Conservation (phyloP, 64 coral and sea anemone species). For the Dendronephthya gigantea region DNA sequence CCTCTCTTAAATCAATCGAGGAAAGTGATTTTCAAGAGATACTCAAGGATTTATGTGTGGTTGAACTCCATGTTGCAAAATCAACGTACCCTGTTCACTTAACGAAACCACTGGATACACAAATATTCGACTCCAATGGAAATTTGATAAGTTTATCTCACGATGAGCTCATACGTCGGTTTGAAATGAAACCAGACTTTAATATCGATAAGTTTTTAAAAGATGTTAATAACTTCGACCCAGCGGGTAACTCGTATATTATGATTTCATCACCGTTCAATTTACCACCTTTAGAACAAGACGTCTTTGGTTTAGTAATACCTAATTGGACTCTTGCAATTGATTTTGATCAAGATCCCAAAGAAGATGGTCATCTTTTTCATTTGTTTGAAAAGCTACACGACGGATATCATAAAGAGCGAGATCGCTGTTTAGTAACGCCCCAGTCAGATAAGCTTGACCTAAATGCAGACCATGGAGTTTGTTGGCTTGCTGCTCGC, state of each 20-base stretch:
- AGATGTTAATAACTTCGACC: slow-evolving; percentile 36
- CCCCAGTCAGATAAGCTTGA: slow-evolving; percentile 46
- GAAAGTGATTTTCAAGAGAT: neutral
- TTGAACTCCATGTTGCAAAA: slow-evolving; percentile 28
- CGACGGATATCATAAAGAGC: slow-evolving; percentile 48
- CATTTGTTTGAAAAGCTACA: slow-evolving; percentile 41
- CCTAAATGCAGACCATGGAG: slow-evolving; percentile 42
- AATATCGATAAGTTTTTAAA: slow-evolving; percentile 45
- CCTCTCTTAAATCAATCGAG: neutral
- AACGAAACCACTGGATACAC: slow-evolving; percentile 30
- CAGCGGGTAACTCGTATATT: slow-evolving; percentile 43
- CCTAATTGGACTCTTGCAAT: slow-evolving; percentile 63
- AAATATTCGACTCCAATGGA: slow-evolving; percentile 1
- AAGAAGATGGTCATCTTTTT: slow-evolving; percentile 29
- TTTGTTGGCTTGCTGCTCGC: slow-evolving; percentile 61
- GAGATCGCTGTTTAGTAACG: slow-evolving; percentile 54
- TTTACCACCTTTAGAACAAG: slow-evolving; percentile 21
- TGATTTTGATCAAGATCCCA: slow-evolving; percentile 66
- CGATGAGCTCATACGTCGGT: slow-evolving; percentile 28
- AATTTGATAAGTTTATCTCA: slow-evolving; percentile 15
- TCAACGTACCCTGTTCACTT: slow-evolving; percentile 61
- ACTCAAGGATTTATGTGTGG: slow-evolving; percentile 30
- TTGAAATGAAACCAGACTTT: neutral
- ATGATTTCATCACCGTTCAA: slow-evolving; percentile 46
- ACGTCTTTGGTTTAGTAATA: slow-evolving; percentile 55